These are phyloP conservation scores for Lasius fuliginosus DNA, from an alignment of 2,888 invertebrate species.

Conservation along the genomic window DNA sequence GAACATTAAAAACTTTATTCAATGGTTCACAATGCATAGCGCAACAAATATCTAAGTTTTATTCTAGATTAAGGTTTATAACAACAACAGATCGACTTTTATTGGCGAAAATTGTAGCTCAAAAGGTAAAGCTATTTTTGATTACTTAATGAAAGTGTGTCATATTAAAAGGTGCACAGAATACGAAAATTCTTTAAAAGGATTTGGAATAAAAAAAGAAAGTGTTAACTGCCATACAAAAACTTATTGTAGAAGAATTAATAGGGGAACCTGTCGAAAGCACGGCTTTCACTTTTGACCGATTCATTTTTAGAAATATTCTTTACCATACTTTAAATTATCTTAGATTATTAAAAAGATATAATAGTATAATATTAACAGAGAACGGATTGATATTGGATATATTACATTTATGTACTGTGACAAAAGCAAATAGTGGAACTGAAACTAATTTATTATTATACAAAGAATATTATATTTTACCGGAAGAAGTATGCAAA, in stretches of 20 bases:
- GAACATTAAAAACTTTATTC: conserved; percentile 11
- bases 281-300: not conserved
- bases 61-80: conserved; percentile 2
- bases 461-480: not conserved
- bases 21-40: conserved; percentile 8
- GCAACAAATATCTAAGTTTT: conserved; percentile 8
- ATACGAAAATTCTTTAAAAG: conserved; percentile 8
- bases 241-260: conserved; percentile 3
- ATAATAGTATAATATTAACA: conserved; percentile 8
- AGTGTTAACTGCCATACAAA: not conserved
- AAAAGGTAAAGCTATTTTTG: not conserved
- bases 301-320: conserved; percentile 8
- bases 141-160: not conserved
- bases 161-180: not conserved
- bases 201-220: not conserved
- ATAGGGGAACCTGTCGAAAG: not conserved
- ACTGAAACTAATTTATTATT: conserved; percentile 7
- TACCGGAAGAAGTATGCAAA: conserved; percentile 1
- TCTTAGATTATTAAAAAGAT: not conserved
- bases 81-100: not conserved
- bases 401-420: not conserved
- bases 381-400: not conserved
- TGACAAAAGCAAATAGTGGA: not conserved
- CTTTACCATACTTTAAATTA: conserved; percentile 9
- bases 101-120: conserved; percentile 2